Conservation (phyloP, 1,140 invertebrate genomes). For the Brachionus rotundiformis region DNA sequence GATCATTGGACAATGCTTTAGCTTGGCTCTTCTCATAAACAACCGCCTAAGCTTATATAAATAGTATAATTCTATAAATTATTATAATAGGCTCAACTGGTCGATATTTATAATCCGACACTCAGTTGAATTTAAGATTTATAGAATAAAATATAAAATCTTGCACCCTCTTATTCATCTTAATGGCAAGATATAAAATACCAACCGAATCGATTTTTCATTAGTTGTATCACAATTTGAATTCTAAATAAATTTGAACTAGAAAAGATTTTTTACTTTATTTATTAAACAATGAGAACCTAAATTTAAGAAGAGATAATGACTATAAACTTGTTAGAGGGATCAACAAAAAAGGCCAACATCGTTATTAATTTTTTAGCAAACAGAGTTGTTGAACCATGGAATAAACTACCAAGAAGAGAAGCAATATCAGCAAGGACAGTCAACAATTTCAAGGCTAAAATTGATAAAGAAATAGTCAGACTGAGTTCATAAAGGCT, state of each 20-base stretch:
- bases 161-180: background rate
- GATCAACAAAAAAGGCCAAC: background rate
- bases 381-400: background rate
- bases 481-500: too few relatives aligned
- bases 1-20: background rate
- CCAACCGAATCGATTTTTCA: background rate
- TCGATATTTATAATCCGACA: background rate
- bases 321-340: too few relatives aligned
- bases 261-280: too few relatives aligned
- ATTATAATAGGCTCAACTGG: background rate
- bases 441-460: too few relatives aligned
- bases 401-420: background rate
- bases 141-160: background rate
- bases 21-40: background rate
- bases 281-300: too few relatives aligned
- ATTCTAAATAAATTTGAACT: background rate
- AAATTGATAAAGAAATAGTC: too few relatives aligned
- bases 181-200: background rate
- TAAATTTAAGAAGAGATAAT: too few relatives aligned
- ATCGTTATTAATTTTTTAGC: background rate
- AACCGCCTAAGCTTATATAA: background rate
- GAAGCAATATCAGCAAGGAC: too few relatives aligned
- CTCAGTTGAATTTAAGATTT: background rate
- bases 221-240: background rate
- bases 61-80: background rate